A percentile compares a stretch with the other conserved stretches of the same genome.
Evolutionary conservation across 1,140 invertebrate genomes (phyloP).

Genomic region (Drosophila mojavensis): DNA sequence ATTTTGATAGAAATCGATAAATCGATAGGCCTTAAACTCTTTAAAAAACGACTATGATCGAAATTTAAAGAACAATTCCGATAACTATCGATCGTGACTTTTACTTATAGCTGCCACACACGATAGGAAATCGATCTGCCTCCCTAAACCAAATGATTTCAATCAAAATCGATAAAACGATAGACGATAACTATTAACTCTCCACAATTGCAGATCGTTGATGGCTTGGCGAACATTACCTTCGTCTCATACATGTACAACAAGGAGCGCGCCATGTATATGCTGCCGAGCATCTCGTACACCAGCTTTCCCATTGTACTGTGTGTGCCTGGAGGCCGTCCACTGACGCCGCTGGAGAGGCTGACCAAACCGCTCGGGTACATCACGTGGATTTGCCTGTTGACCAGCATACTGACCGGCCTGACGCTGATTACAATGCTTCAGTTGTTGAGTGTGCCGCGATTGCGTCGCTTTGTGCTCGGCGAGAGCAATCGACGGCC

Average conservation of each 20-base stretch:
- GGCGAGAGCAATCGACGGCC: constrained; percentile 55
- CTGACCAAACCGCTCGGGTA: constrained; percentile 59
- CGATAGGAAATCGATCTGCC: no score
- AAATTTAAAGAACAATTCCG: no score
- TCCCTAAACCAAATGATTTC: neutral
- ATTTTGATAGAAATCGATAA: neutral
- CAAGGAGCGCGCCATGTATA: constrained; percentile 47
- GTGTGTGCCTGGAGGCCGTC: constrained; percentile 51
- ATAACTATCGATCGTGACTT: no score
- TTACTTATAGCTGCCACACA: no score
- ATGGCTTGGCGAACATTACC: constrained; percentile 64
- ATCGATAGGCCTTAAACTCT: no score
- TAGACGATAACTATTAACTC: neutral
- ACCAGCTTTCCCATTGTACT: constrained; percentile 65
- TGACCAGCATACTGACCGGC: constrained; percentile 37
- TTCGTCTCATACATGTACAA: constrained; percentile 69
- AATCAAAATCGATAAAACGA: neutral
- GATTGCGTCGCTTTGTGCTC: constrained; percentile 51
- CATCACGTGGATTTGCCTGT: constrained; percentile 65
- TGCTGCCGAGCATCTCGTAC: constrained; percentile 64
- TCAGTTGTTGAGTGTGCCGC: neutral
- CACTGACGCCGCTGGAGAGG: constrained; percentile 58
- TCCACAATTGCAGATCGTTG: constrained; percentile 50
- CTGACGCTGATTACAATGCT: constrained; percentile 49
- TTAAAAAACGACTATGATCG: no score